phyloP scores from a whole-genome alignment of 2,113 vertebrate genomes.

The Chitala chitala region DNA sequence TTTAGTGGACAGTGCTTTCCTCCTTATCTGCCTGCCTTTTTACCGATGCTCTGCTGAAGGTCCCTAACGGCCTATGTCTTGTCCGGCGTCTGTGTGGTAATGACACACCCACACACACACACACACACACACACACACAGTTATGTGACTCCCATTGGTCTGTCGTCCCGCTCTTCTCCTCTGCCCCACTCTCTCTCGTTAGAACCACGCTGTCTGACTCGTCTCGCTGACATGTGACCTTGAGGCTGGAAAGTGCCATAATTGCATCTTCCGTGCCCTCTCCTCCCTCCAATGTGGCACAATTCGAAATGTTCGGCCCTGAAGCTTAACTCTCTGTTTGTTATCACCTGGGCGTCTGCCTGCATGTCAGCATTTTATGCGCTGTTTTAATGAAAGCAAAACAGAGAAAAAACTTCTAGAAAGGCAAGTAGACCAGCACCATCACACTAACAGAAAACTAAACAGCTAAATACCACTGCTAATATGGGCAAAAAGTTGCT shows the following conservation, averaged over 20 bases:
- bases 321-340: neutral
- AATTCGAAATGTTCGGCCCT: neutral
- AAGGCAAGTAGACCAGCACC: neutral
- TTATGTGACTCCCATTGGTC: neutral
- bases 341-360: neutral
- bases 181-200: neutral
- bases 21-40: neutral
- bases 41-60: neutral
- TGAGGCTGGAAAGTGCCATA: neutral
- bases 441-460: neutral
- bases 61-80: neutral
- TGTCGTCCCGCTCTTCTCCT: neutral
- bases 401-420: neutral
- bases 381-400: neutral
- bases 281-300: neutral
- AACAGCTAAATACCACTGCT: neutral
- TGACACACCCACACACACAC: slow-evolving; percentile 11
- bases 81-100: slow-evolving; percentile 34
- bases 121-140: neutral
- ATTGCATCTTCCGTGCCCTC: neutral
- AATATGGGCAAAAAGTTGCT: neutral
- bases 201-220: neutral
- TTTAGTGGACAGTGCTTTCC: neutral
- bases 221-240: neutral
- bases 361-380: neutral